A percentile compares a stretch with the other conserved stretches of the same genome.
Evolutionary conservation across 2,888 invertebrate genomes (phyloP).

Genomic region (Horisme vitalbata): DNA sequence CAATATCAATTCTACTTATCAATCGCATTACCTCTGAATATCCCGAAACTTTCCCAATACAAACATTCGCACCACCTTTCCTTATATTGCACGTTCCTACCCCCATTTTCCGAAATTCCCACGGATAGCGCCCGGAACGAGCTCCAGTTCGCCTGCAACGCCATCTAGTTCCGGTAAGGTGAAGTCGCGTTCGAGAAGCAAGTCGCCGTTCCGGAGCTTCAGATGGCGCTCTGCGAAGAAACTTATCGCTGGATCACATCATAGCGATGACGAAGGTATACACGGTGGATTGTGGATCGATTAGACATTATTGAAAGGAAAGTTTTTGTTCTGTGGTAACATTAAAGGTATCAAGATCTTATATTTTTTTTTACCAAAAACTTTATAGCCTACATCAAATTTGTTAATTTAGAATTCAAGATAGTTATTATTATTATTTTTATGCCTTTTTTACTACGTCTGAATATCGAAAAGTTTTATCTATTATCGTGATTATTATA

Average conservation of each 20-base stretch:
- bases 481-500: no score
- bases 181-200: constrained; percentile 95
- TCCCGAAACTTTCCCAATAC: not conserved
- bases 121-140: constrained; percentile 66
- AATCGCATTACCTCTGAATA: constrained; percentile 1
- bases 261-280: constrained; percentile 92
- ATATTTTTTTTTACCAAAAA: no score
- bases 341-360: no score
- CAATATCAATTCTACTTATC: not conserved
- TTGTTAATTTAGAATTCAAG: no score
- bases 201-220: constrained; percentile 97
- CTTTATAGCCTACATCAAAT: no score
- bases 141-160: constrained; percentile 64
- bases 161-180: constrained; percentile 84
- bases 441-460: no score
- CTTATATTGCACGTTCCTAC: constrained; percentile 28
- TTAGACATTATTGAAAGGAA: not conserved
- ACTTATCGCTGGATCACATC: constrained; percentile 85
- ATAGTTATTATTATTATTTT: no score
- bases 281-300: constrained; percentile 60
- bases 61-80: constrained; percentile 3
- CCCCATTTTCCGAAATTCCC: constrained; percentile 38
- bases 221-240: constrained; percentile 93
- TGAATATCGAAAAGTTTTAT: no score
- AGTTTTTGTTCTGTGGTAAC: no score